phyloP scores from a whole-genome alignment of 2,888 invertebrate genomes.

The Cremastinae sp. region DNA sequence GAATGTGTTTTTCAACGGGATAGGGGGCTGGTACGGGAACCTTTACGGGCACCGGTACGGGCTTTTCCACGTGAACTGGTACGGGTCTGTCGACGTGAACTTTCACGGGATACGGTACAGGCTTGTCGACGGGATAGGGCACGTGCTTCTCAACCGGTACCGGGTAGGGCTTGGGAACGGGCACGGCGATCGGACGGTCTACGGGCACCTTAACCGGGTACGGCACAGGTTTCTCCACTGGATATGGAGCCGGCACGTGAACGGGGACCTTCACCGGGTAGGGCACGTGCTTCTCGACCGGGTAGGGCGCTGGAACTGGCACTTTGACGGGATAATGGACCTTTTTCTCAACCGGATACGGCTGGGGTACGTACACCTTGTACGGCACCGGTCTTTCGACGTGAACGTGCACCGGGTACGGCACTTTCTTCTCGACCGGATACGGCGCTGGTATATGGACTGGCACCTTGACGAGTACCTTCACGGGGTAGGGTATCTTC shows the following conservation, averaged over 20 bases:
- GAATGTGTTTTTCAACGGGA: conserved; percentile 75
- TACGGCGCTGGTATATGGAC: conserved; percentile 80
- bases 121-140: conserved; percentile 83
- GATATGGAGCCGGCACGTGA: conserved; percentile 88
- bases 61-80: conserved; percentile 89
- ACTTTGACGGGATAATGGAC: conserved; percentile 76
- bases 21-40: conserved; percentile 75
- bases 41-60: conserved; percentile 88
- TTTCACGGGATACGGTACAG: conserved; percentile 75
- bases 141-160: conserved; percentile 88
- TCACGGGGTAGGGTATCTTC: conserved; percentile 78
- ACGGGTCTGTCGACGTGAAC: conserved; percentile 83
- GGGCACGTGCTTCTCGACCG: conserved; percentile 85
- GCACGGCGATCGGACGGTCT: conserved; percentile 87
- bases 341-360: conserved; percentile 79
- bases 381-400: conserved; percentile 79
- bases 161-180: conserved; percentile 85
- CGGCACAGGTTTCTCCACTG: conserved; percentile 88
- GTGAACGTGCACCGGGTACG: conserved; percentile 78
- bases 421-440: conserved; percentile 79
- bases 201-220: conserved; percentile 87
- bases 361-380: conserved; percentile 79
- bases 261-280: conserved; percentile 87
- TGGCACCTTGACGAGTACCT: conserved; percentile 80
- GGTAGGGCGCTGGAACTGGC: conserved; percentile 75